Evolutionary conservation across 2,888 invertebrate genomes (phyloP).

Genomic region (Scaptomyza flava): DNA sequence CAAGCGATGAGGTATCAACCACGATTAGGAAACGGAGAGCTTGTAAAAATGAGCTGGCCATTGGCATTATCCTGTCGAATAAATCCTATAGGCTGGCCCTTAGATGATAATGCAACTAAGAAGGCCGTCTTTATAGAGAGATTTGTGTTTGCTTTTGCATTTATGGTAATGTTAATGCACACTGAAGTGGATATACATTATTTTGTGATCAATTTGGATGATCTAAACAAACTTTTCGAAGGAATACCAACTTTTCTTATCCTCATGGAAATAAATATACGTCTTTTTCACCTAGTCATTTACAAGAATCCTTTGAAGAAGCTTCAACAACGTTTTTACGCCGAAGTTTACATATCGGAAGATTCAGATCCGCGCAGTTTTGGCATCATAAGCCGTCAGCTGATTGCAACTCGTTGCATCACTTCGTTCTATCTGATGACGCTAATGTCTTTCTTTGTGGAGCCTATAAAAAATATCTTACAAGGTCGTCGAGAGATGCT

Average conservation of each 20-base stretch:
- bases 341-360: constrained; percentile 63
- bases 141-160: constrained; percentile 34
- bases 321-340: constrained; percentile 64
- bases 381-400: constrained; percentile 53
- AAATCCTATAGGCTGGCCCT: constrained; percentile 68
- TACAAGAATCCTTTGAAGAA: constrained; percentile 51
- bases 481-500: constrained; percentile 60
- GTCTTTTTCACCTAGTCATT: constrained; percentile 57
- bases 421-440: constrained; percentile 62
- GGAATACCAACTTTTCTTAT: constrained; percentile 65
- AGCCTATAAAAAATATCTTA: constrained; percentile 50
- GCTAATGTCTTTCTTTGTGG: constrained; percentile 45
- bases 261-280: constrained; percentile 62
- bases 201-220: constrained; percentile 40
- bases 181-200: constrained; percentile 63
- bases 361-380: constrained; percentile 31
- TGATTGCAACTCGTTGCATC: constrained; percentile 58
- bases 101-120: constrained; percentile 51
- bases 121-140: constrained; percentile 35
- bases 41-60: constrained; percentile 59
- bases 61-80: constrained; percentile 47
- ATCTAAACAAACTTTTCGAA: constrained; percentile 60
- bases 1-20: constrained; percentile 58
- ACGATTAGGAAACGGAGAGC: constrained; percentile 53
- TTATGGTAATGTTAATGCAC: constrained; percentile 48